Conservation (phyloP, 1,140 invertebrate species). For the Drosophila sturtevanti region DNA sequence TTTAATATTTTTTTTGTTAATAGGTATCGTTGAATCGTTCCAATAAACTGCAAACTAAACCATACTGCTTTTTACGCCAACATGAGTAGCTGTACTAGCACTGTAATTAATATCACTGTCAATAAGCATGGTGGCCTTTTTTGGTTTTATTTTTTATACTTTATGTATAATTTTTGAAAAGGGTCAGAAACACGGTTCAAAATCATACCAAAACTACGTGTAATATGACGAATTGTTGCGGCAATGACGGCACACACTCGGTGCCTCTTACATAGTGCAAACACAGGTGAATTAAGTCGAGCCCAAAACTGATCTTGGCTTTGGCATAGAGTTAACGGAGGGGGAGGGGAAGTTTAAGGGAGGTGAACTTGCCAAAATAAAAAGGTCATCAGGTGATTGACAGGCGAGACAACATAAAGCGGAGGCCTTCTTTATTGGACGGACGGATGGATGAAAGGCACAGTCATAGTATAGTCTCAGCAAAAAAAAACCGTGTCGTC, state of each 20-base stretch:
- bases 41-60: not conserved
- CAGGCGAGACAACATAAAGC: constrained; percentile 26
- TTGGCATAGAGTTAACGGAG: no score
- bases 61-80: not conserved
- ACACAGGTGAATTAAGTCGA: not conserved
- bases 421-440: constrained; percentile 39
- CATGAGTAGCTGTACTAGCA: constrained; percentile 27
- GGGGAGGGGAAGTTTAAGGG: constrained; percentile 25
- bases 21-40: not conserved
- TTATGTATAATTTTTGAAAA: not conserved
- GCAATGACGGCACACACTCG: no score
- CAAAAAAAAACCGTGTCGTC: constrained; percentile 38
- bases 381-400: constrained; percentile 66
- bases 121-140: constrained; percentile 39
- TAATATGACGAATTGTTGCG: constrained; percentile 6
- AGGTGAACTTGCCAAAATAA: constrained; percentile 33
- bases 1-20: not conserved
- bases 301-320: constrained; percentile 13
- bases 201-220: constrained; percentile 36
- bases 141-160: not conserved
- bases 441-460: constrained; percentile 25
- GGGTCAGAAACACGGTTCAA: constrained; percentile 33
- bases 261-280: no score
- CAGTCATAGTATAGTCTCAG: not conserved
- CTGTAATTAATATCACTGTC: constrained; percentile 43